A percentile compares a stretch with the other conserved stretches of the same genome.
phyloP scores from a whole-genome alignment of 2,113 vertebrate genomes.

The Oceanites oceanicus region DNA sequence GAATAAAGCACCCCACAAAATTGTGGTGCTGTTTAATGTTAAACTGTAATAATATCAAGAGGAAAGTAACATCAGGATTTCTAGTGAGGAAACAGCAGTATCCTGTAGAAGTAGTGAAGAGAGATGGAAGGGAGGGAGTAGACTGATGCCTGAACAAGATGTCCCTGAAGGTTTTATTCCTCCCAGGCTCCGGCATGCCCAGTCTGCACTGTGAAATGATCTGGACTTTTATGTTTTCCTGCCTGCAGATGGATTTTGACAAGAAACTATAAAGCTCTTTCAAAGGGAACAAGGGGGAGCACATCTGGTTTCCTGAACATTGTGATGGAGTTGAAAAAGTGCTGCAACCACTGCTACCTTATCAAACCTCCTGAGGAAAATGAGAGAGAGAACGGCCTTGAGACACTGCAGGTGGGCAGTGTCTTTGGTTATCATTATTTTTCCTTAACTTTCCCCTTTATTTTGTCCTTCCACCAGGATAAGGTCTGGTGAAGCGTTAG shows the following conservation, averaged over 20 bases:
- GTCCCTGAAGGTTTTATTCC: background rate
- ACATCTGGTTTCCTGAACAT: conserved; percentile 97
- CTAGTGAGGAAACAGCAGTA: background rate
- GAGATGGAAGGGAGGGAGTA: background rate
- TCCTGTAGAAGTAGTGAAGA: background rate
- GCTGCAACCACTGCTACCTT: conserved; percentile 95
- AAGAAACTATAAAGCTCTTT: conserved; percentile 95
- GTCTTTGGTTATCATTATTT: background rate
- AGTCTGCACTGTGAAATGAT: background rate
- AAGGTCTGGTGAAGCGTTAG: background rate
- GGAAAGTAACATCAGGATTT: background rate
- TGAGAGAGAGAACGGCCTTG: conserved; percentile 79
- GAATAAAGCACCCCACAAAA: background rate
- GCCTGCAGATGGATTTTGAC: conserved; percentile 94
- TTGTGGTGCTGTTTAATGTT: background rate
- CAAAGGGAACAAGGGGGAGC: conserved; percentile 91
- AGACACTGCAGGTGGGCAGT: conserved; percentile 80
- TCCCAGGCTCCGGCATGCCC: background rate
- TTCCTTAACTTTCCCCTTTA: background rate
- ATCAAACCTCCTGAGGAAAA: conserved; percentile 89
- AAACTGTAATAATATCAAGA: background rate
- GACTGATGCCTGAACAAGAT: background rate
- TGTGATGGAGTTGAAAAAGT: conserved; percentile 98
- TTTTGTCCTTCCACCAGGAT: background rate
- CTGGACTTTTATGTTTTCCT: background rate